Percentiles rank a stretch among this genome's conserved stretches.
Evolutionary conservation across 2,797 vertebrate species (phyloP).

Genomic region (Hemitrygon akajei): DNA sequence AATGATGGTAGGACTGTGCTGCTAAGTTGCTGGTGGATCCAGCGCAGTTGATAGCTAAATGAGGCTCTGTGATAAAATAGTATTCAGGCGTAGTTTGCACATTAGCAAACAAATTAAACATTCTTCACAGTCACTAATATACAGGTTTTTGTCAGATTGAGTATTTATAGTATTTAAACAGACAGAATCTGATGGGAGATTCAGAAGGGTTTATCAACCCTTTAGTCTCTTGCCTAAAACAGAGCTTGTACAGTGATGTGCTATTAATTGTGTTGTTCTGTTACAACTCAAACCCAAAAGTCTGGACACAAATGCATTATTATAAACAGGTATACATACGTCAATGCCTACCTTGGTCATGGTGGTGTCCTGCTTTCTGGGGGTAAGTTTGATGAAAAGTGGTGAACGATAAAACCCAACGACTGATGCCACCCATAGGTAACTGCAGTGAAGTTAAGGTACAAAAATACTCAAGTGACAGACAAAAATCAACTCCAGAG

Average conservation of each 20-base stretch:
- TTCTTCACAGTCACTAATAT: background rate
- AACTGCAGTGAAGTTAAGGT: slow-evolving; percentile 62
- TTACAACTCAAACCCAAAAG: background rate
- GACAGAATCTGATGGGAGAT: background rate
- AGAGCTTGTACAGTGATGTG: background rate
- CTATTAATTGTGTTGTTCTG: too few relatives aligned
- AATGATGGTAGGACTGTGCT: background rate
- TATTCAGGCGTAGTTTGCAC: background rate
- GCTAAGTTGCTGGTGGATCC: background rate
- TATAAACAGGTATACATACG: background rate
- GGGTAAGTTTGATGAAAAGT: slow-evolving; percentile 75
- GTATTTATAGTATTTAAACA: background rate
- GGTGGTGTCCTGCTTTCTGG: slow-evolving; percentile 76
- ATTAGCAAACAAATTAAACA: background rate
- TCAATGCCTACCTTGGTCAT: slow-evolving; percentile 76
- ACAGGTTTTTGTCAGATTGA: background rate
- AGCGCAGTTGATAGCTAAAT: background rate
- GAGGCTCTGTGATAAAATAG: background rate
- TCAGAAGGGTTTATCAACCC: background rate
- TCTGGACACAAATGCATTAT: background rate
- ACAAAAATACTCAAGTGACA: slow-evolving; percentile 19
- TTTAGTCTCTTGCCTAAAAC: background rate
- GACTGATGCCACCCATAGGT: slow-evolving; percentile 88
- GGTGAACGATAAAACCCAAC: slow-evolving; percentile 94
- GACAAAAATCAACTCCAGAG: background rate